phyloP scores from a whole-genome alignment of 2,888 invertebrate genomes.

The Philhelius pedissequus region DNA sequence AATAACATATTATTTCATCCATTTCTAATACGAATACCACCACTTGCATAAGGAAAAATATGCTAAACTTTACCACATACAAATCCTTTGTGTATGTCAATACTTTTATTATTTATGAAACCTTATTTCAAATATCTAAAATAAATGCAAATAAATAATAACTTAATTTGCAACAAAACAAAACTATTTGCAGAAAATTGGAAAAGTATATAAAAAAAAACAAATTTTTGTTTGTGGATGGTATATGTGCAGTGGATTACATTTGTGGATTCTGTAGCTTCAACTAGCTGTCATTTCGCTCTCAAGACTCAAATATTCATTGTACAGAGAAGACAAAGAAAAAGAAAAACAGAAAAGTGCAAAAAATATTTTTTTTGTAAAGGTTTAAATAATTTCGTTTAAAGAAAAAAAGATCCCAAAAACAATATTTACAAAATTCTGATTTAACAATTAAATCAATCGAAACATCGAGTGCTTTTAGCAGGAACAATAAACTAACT shows the following conservation, averaged over 20 bases:
- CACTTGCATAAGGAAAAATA: not conserved
- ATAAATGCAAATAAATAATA: not conserved
- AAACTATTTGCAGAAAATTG: not conserved
- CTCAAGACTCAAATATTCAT: constrained; percentile 55
- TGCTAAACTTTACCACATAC: not conserved
- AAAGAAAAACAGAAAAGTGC: constrained; percentile 60
- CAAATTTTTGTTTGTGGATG: constrained; percentile 41
- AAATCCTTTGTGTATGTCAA: not conserved
- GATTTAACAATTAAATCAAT: not conserved
- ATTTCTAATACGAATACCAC: not conserved
- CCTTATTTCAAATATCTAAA: too few species aligned
- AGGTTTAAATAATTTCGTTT: constrained; percentile 19
- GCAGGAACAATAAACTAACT: not conserved
- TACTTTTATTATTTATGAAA: not conserved
- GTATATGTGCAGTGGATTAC: constrained; percentile 8
- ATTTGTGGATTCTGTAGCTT: constrained; percentile 18
- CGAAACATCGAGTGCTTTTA: constrained; percentile 1
- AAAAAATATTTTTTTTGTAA: constrained; percentile 47
- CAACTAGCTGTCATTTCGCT: constrained; percentile 46
- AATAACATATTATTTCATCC: not conserved
- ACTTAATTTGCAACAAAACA: not conserved
- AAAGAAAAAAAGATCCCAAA: constrained; percentile 1
- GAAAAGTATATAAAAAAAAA: too few species aligned
- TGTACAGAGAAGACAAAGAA: constrained; percentile 64
- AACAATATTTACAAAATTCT: not conserved